These are phyloP conservation scores for Pollenia labialis DNA, from an alignment of 2,888 invertebrate species.

Conservation along the genomic window DNA sequence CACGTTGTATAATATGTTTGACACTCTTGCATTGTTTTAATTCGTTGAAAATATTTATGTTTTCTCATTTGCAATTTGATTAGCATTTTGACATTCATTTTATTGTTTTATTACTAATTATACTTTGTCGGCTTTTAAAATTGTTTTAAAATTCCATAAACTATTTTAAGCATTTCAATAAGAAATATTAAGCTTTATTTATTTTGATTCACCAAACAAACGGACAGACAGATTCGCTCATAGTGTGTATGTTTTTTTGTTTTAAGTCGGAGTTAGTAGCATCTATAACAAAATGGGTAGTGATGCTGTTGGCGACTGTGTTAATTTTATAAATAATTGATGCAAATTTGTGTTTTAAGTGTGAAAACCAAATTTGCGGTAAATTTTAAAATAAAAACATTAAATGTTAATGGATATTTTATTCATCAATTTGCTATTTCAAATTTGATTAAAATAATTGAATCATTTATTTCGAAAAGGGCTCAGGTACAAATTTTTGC, in stretches of 20 bases:
- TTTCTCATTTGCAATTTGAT: constrained; percentile 69
- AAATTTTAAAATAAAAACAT: constrained; percentile 17
- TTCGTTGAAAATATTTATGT: constrained; percentile 66
- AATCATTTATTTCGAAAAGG: too few species aligned
- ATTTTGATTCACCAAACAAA: constrained; percentile 39
- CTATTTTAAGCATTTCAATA: constrained; percentile 66
- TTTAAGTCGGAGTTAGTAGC: constrained; percentile 11
- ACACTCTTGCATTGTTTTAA: constrained; percentile 29
- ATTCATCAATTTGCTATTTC: not conserved
- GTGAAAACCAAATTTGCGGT: constrained; percentile 51
- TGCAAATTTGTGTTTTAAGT: constrained; percentile 40
- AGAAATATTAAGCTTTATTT: constrained; percentile 49
- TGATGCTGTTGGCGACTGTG: constrained; percentile 27
- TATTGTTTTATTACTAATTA: constrained; percentile 66
- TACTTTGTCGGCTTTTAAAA: constrained; percentile 70
- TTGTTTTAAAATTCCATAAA: constrained; percentile 65
- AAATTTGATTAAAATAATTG: constrained; percentile 3
- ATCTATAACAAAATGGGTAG: constrained; percentile 55
- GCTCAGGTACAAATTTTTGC: too few species aligned
- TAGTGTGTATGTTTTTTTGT: constrained; percentile 11
- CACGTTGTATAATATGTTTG: constrained; percentile 31
- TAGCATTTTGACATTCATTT: constrained; percentile 69
- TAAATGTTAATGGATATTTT: constrained; percentile 10
- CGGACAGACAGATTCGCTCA: not conserved
- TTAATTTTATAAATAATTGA: not conserved